phyloP scores from a whole-genome alignment of 1,140 invertebrate species.

The Pinna nobilis region DNA sequence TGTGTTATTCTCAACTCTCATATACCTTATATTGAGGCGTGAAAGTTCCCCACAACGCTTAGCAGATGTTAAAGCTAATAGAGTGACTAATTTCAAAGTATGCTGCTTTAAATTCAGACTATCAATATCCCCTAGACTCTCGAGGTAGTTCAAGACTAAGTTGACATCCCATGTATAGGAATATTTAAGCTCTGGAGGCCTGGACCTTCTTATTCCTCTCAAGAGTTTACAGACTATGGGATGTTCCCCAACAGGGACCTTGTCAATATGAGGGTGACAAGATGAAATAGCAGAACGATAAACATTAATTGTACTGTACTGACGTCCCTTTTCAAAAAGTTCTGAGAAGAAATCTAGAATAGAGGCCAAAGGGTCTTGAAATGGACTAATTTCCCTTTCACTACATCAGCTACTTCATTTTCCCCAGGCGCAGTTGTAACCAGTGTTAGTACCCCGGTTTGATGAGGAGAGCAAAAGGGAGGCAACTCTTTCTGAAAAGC shows the following conservation, averaged over 20 bases:
- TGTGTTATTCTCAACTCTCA: neutral
- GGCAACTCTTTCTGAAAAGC: slow-evolving; percentile 1
- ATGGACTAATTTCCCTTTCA: neutral
- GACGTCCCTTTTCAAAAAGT: neutral
- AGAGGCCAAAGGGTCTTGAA: neutral
- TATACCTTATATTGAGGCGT: neutral
- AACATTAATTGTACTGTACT: neutral
- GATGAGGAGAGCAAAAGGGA: neutral
- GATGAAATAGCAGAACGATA: slow-evolving; percentile 1
- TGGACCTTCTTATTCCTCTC: neutral
- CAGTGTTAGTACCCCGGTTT: neutral
- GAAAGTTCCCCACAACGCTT: slow-evolving; percentile 6
- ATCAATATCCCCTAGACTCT: neutral
- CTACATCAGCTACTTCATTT: neutral
- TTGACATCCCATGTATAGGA: slow-evolving; percentile 48
- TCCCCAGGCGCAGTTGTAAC: neutral
- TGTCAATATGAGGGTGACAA: neutral
- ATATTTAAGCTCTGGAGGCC: too few species aligned
- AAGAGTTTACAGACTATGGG: slow-evolving; percentile 1
- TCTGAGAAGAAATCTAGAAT: slow-evolving; percentile 1
- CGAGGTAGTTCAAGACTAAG: slow-evolving; percentile 33
- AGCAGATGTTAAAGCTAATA: slow-evolving; percentile 23
- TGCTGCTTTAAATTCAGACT: neutral
- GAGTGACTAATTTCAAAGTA: slow-evolving; percentile 18
- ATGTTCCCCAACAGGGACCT: neutral